Percentiles rank a stretch among this genome's conserved stretches.
Conservation (phyloP, 2,113 vertebrate genomes). For the Cynocephalus volans region DNA sequence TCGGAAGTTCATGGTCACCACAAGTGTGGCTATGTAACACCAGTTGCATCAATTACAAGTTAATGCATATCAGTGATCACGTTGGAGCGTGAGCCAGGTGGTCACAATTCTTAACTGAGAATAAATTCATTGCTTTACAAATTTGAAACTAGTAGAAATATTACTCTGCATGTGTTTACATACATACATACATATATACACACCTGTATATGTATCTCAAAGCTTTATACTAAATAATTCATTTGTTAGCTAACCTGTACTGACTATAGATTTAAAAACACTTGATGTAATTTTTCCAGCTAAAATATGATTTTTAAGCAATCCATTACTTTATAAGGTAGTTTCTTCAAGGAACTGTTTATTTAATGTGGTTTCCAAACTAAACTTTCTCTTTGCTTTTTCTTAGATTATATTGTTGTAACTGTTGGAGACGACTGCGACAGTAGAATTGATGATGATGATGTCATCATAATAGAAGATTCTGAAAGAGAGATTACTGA, state of each 20-base stretch:
- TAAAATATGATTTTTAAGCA: constrained; percentile 62
- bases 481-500: constrained; percentile 58
- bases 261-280: constrained; percentile 32
- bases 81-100: not conserved
- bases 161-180: not conserved
- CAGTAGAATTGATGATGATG: constrained; percentile 48
- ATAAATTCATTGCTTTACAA: constrained; percentile 48
- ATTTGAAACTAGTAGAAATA: constrained; percentile 55
- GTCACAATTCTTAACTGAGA: constrained; percentile 60
- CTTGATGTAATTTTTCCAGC: constrained; percentile 16
- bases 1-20: constrained; percentile 51
- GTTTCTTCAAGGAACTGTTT: constrained; percentile 30
- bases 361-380: constrained; percentile 17
- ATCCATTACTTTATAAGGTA: constrained; percentile 20
- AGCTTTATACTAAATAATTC: not conserved
- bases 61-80: constrained; percentile 15
- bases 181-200: not conserved
- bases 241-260: constrained; percentile 47
- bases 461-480: constrained; percentile 74
- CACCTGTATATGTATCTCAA: not conserved
- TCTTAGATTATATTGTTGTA: constrained; percentile 75
- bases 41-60: constrained; percentile 30
- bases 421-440: constrained; percentile 62
- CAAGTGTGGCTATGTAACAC: not conserved
- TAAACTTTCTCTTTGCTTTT: constrained; percentile 64